phyloP scores from a whole-genome alignment of 1,140 invertebrate genomes.

The Sycophaga agraensis region DNA sequence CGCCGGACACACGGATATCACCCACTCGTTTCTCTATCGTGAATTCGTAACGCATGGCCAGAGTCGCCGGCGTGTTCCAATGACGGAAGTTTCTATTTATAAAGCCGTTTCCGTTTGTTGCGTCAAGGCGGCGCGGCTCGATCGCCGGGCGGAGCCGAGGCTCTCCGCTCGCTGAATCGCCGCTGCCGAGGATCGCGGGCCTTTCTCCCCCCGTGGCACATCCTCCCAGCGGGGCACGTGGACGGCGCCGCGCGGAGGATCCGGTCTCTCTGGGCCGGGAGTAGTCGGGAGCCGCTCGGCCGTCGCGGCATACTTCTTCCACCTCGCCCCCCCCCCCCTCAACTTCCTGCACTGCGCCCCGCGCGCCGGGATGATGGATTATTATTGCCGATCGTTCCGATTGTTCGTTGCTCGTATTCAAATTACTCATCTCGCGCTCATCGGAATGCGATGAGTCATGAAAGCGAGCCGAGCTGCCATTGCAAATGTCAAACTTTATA shows the following conservation, averaged over 20 bases:
- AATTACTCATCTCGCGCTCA: no score
- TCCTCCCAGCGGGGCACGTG: not conserved
- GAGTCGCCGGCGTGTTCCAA: constrained; percentile 3
- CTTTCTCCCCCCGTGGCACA: not conserved
- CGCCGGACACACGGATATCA: no score
- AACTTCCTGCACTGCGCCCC: not conserved
- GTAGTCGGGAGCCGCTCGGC: no score
- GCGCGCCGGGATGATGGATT: no score
- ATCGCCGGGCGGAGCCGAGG: no score
- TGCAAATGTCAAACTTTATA: no score
- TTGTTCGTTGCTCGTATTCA: no score
- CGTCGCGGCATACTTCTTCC: not conserved
- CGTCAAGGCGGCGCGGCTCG: not conserved
- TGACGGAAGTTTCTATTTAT: constrained; percentile 48
- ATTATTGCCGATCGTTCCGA: no score
- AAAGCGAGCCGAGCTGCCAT: no score
- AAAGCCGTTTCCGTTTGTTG: constrained; percentile 29
- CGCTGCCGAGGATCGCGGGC: not conserved
- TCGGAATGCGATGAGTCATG: no score
- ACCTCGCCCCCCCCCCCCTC: not conserved
- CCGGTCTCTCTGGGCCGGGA: no score
- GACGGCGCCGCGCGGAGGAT: not conserved
- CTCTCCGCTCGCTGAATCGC: no score
- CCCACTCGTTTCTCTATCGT: constrained; percentile 17
- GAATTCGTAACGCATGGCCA: constrained; percentile 24